Base-by-base conservation (phyloP, 2,888 invertebrate species). In the Nesidiocoris tenuis region DNA sequence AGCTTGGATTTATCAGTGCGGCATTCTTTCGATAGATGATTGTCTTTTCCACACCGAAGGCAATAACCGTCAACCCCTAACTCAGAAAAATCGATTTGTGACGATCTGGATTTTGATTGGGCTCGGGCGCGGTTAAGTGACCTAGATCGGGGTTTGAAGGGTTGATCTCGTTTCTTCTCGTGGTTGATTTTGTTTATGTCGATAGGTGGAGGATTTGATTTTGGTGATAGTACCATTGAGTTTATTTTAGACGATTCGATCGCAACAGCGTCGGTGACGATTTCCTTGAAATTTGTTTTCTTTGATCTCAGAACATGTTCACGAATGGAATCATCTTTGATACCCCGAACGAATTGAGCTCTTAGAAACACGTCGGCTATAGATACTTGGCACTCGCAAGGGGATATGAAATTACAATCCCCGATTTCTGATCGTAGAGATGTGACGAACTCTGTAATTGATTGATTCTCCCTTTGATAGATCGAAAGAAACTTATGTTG, bases 401-500 rank as follows among this genome's bases (percentile, higher is more conserved):
- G 59, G 1, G 23, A 75, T 22, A 61, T 57, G 16, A 75, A 75
- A 1, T 61, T 55, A 61, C 68, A 75, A 25, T 70, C 75, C 1
- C 25, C 7, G 9, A 61, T 3, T 1, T 39, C 22, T 7, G 19
- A 12, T n/a, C 55, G 18, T 1, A 75, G 55, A 2, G 54, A 1
- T n/a, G 75, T 55, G n/a, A 75, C 70, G 61, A 61, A 75, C 9
- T 75, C 70, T 21, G 65, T 24, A 1, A 75, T 61, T 21, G 67
- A 68, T 18, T 61, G 67, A 5, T 59, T 61, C 17, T 67, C 61
- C 9, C 21, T 5, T 17, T 70, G 70, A 17, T 24, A 57, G 2
- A 7, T 57, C 12, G 70, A 70, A 5, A 70, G 24, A 17, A 70
- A 70, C 1, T 68, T 12, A 54, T 75, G 68, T 59, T 59, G 59